A percentile compares a stretch with the other conserved stretches of the same genome.
Conservation (phyloP, 2,888 invertebrate genomes). For the Xestia ashworthii region DNA sequence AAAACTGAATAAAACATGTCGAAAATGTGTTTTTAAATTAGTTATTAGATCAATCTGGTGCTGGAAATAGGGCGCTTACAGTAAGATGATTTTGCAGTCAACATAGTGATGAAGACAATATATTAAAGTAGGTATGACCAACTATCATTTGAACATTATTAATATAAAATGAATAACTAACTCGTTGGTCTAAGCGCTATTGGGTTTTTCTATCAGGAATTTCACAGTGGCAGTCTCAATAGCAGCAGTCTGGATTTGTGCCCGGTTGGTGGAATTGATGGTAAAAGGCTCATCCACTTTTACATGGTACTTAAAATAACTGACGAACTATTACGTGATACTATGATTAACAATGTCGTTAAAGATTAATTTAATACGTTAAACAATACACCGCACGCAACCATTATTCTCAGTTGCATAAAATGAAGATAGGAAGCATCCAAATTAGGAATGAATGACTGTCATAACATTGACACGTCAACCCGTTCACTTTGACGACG, state of each 20-base stretch:
- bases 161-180: no score
- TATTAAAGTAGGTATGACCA: not conserved
- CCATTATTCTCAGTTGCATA: not conserved
- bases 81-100: not conserved
- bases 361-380: not conserved
- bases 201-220: no score
- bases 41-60: not conserved
- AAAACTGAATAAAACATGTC: not conserved
- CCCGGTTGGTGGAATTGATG: no score
- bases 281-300: no score
- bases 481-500: constrained; percentile 33
- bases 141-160: not conserved
- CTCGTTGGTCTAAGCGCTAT: no score
- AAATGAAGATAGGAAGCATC: constrained; percentile 15
- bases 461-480: constrained; percentile 25
- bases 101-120: not conserved
- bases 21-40: not conserved
- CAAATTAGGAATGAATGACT: constrained; percentile 39
- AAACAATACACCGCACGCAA: not conserved
- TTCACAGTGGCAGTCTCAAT: no score
- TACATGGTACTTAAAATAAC: no score
- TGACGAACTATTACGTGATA: no score
- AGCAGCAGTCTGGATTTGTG: no score
- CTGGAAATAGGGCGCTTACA: not conserved
- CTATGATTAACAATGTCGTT: not conserved